Conservation (phyloP, 2,888 invertebrate species). For the Cosmopolites sordidus region DNA sequence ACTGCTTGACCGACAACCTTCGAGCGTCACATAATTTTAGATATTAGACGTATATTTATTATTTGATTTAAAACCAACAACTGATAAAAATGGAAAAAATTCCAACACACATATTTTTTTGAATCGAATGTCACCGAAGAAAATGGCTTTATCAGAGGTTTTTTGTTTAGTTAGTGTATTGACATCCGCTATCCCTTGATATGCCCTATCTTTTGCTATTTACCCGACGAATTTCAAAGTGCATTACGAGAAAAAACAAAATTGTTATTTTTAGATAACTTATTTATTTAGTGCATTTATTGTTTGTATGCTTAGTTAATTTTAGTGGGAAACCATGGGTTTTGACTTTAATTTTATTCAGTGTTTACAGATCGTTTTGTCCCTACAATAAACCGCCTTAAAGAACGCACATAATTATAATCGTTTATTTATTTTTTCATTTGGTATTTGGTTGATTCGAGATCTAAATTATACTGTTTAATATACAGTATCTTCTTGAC, state of each 20-base stretch:
- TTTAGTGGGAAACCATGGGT: conserved; percentile 34
- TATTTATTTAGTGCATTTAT: conserved; percentile 42
- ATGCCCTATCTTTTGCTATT: conserved; percentile 41
- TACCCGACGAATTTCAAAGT: conserved; percentile 45
- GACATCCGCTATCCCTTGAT: conserved; percentile 39
- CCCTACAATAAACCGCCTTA: too few species aligned
- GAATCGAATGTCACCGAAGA: conserved; percentile 8
- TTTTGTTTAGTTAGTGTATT: conserved; percentile 36
- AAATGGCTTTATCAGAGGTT: conserved; percentile 23
- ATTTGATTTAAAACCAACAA: conserved; percentile 1
- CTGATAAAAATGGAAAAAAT: conserved; percentile 5
- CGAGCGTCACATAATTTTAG: background rate
- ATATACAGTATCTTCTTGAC: too few species aligned
- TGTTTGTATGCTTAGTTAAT: conserved; percentile 40
- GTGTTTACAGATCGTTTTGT: conserved; percentile 21
- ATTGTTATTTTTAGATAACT: conserved; percentile 46
- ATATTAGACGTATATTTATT: background rate
- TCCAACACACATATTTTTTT: conserved; percentile 9
- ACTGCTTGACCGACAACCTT: too few species aligned
- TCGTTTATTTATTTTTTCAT: too few species aligned
- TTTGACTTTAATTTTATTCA: conserved; percentile 21
- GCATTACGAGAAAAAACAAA: conserved; percentile 44
- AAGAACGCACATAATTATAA: too few species aligned
- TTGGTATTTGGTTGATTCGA: too few species aligned
- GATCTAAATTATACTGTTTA: too few species aligned